Conservation (phyloP, 2,888 invertebrate species). For the Nysson spinosus region DNA sequence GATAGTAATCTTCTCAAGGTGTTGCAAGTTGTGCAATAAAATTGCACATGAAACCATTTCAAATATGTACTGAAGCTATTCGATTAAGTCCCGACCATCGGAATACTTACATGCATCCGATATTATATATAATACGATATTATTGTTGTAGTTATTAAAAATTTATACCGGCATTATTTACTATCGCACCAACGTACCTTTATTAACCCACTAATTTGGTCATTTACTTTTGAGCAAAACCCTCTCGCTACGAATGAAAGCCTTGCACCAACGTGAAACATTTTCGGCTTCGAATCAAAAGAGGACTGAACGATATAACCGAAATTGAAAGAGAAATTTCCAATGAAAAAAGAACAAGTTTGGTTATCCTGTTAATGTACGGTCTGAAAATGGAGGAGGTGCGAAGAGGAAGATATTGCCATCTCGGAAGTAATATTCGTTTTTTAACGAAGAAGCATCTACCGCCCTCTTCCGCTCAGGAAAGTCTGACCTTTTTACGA, state of each 20-base stretch:
- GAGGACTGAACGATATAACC: background rate
- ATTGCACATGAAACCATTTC: background rate
- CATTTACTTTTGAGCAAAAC: constrained; percentile 58
- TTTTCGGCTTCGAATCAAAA: constrained; percentile 10
- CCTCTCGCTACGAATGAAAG: constrained; percentile 22
- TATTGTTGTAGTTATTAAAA: background rate
- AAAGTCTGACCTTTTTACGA: no score
- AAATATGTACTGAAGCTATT: no score
- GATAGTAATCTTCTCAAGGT: background rate
- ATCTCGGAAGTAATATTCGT: background rate
- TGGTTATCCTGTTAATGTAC: constrained; percentile 14
- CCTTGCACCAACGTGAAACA: constrained; percentile 45
- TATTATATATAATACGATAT: no score
- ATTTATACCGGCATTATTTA: background rate
- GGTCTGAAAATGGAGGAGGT: background rate
- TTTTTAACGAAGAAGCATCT: background rate
- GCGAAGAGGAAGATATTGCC: background rate
- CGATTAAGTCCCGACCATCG: no score
- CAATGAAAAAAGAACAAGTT: background rate
- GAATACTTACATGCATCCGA: no score
- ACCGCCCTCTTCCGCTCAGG: background rate
- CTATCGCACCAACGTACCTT: constrained; percentile 58
- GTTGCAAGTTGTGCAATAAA: background rate
- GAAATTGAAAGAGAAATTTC: constrained; percentile 4
- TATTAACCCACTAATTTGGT: constrained; percentile 66